Percentiles rank a stretch among this genome's conserved stretches.
Evolutionary conservation across 2,113 vertebrate genomes (phyloP).

Genomic region (Pionites leucogaster): DNA sequence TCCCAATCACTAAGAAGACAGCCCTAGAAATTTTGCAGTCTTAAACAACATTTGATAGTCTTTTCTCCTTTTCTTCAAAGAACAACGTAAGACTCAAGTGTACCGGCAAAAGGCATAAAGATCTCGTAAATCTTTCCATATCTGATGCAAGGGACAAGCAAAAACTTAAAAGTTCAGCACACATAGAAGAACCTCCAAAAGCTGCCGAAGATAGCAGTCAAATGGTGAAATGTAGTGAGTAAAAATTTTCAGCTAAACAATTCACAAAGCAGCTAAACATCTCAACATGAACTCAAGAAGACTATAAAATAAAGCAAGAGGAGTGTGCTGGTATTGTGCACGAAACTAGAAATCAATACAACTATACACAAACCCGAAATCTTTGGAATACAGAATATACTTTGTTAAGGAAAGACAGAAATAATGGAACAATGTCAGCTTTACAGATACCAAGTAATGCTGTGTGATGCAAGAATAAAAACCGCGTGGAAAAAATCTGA

Average conservation of each 20-base stretch:
- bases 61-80: not conserved
- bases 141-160: not conserved
- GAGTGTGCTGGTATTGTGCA: not conserved
- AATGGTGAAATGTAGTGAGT: not conserved
- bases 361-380: not conserved
- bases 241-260: not conserved
- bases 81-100: not conserved
- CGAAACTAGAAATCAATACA: not conserved
- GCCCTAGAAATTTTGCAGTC: not conserved
- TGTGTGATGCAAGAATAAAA: not conserved
- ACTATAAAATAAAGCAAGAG: not conserved
- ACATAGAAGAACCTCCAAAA: not conserved
- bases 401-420: not conserved
- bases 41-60: not conserved
- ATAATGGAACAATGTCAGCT: not conserved
- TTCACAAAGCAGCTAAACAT: not conserved
- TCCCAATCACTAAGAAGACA: not conserved
- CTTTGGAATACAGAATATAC: not conserved
- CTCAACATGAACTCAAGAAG: not conserved
- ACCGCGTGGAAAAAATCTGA: not conserved
- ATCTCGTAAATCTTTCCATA: not conserved
- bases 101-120: not conserved
- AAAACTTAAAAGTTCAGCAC: not conserved
- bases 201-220: not conserved
- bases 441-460: not conserved